A percentile compares a stretch with the other conserved stretches of the same genome.
These are phyloP conservation scores for Yasuhikotakia modesta DNA, from an alignment of 2,797 vertebrate species.

Conservation along the genomic window DNA sequence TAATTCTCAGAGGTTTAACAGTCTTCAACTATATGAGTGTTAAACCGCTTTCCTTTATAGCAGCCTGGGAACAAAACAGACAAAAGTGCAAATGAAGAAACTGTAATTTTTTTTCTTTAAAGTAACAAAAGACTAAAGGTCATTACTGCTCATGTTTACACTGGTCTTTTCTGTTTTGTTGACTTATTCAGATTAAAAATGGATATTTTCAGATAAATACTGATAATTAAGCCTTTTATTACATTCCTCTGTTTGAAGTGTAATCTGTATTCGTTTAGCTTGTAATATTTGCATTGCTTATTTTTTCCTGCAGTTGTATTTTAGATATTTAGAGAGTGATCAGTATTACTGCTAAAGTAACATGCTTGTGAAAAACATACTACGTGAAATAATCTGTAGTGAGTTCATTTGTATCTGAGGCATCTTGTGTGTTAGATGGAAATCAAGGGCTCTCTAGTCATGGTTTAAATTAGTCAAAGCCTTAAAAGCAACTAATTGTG, in stretches of 20 bases:
- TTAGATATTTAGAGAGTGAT: constrained; percentile 76
- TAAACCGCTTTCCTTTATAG: constrained; percentile 87
- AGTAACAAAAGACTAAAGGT: constrained; percentile 68
- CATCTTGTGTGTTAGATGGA: constrained; percentile 6
- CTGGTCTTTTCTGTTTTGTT: constrained; percentile 55
- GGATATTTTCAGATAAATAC: constrained; percentile 49
- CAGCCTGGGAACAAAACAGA: constrained; percentile 70
- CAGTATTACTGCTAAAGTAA: constrained; percentile 75
- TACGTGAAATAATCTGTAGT: constrained; percentile 83
- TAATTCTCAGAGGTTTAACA: constrained; percentile 81
- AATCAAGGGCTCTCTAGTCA: constrained; percentile 46
- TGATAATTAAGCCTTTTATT: constrained; percentile 83
- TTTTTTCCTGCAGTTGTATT: constrained; percentile 61
- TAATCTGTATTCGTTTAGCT: constrained; percentile 51
- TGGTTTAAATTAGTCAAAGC: constrained; percentile 32
- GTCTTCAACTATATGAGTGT: constrained; percentile 84
- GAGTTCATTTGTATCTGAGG: constrained; percentile 39
- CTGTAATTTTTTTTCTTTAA: constrained; percentile 36
- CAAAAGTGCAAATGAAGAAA: constrained; percentile 44
- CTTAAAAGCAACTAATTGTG: constrained; percentile 6
- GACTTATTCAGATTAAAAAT: constrained; percentile 49
- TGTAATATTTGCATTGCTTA: constrained; percentile 35
- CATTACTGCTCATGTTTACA: constrained; percentile 75
- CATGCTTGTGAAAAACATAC: constrained; percentile 67
- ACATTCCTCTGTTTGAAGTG: constrained; percentile 66